Percentiles rank a stretch among this genome's conserved stretches.
phyloP scores from a whole-genome alignment of 2,888 invertebrate species.

The Agrilus cyanescens region DNA sequence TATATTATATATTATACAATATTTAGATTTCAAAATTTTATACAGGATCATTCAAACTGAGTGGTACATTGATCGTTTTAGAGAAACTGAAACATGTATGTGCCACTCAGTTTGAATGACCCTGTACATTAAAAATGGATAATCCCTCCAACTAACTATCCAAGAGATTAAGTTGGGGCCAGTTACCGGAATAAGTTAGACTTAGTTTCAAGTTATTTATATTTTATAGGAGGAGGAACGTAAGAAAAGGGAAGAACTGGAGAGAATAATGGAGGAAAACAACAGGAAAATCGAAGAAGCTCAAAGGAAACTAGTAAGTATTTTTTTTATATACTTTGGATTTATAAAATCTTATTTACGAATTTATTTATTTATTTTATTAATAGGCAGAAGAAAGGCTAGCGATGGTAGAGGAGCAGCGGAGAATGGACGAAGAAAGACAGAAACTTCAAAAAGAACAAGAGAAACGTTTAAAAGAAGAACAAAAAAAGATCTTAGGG shows the following conservation, averaged over 20 bases:
- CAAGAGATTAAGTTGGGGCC: conserved; percentile 15
- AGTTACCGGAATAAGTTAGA: conserved; percentile 10
- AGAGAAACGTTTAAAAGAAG: conserved; percentile 83
- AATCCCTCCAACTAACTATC: conserved; percentile 4
- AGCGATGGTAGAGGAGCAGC: conserved; percentile 93
- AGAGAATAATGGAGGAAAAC: conserved; percentile 95
- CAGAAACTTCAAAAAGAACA: conserved; percentile 88
- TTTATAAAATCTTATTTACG: background rate
- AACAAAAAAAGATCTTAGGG: conserved; percentile 93
- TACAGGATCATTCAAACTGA: too few relatives aligned
- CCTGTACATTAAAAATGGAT: too few relatives aligned
- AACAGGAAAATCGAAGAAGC: conserved; percentile 96
- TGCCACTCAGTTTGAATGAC: too few relatives aligned
- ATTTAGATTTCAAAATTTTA: too few relatives aligned
- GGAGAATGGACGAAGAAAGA: conserved; percentile 90
- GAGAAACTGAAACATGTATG: too few relatives aligned
- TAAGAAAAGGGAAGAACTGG: conserved; percentile 89
- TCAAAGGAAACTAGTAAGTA: conserved; percentile 84
- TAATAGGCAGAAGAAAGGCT: conserved; percentile 88
- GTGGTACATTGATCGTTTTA: too few relatives aligned
- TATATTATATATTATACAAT: too few relatives aligned
- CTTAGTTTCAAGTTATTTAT: conserved; percentile 32
- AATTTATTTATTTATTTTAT: conserved; percentile 4
- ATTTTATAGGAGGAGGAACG: conserved; percentile 93
- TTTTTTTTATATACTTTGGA: background rate